A percentile compares a stretch with the other conserved stretches of the same genome.
These are phyloP conservation scores for Muntiacus reevesi DNA, from an alignment of 2,113 vertebrate genomes.

Conservation along the genomic window DNA sequence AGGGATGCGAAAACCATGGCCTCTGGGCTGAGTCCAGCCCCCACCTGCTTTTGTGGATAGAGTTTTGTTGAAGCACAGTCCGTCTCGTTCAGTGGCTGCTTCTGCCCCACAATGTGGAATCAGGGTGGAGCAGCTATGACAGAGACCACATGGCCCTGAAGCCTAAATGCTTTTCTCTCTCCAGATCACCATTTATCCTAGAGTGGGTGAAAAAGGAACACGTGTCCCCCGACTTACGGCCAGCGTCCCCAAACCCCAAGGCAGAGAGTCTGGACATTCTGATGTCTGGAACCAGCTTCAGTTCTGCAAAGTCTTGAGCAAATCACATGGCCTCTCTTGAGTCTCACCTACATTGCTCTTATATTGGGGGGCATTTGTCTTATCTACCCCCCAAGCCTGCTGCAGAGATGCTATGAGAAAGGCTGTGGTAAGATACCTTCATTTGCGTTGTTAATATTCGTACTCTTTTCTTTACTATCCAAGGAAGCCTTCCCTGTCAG, in stretches of 20 bases:
- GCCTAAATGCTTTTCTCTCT: not conserved
- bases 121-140: not conserved
- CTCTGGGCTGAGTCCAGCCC: not conserved
- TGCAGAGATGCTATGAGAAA: not conserved
- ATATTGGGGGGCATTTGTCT: not conserved
- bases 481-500: not conserved
- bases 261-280: not conserved
- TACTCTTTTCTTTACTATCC: not conserved
- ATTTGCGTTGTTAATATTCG: not conserved
- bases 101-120: not conserved
- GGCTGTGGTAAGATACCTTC: not conserved
- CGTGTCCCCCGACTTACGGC: no score
- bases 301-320: not conserved
- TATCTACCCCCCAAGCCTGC: not conserved
- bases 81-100: not conserved
- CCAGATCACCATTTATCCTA: not conserved
- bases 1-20: not conserved
- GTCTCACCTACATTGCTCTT: not conserved
- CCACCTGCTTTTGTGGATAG: not conserved
- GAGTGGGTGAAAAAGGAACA: not conserved
- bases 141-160: not conserved
- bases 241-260: not conserved
- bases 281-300: not conserved
- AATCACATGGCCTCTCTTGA: fast-evolving
- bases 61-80: not conserved